These are phyloP conservation scores for Charadrius vociferus DNA, from an alignment of 2,113 vertebrate genomes.

Conservation along the genomic window DNA sequence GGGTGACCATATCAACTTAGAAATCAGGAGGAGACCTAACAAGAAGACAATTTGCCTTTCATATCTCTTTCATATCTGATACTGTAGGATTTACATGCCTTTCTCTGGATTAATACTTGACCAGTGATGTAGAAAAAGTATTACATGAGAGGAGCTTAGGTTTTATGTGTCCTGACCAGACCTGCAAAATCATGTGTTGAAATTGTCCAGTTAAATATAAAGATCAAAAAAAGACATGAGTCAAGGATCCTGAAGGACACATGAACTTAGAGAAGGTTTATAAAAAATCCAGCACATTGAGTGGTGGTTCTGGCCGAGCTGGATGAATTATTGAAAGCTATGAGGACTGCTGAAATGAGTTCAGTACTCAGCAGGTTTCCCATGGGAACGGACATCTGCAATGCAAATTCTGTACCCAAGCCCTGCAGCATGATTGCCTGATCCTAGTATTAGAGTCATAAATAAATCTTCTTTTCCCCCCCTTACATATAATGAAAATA, in stretches of 20 bases:
- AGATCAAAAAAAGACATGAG: neutral
- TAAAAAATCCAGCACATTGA: neutral
- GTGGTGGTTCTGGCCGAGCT: neutral
- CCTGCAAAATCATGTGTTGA: neutral
- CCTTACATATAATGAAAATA: neutral
- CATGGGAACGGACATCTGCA: slow-evolving; percentile 16
- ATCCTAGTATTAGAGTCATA: neutral
- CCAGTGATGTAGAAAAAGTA: neutral
- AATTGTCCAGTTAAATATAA: neutral
- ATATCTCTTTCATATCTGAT: neutral
- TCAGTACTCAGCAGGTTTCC: slow-evolving; percentile 31
- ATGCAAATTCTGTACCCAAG: slow-evolving; percentile 26
- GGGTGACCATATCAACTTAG: neutral
- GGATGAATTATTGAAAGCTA: neutral
- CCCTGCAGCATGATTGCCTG: neutral
- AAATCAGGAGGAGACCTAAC: neutral
- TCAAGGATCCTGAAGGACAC: neutral
- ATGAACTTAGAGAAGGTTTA: neutral
- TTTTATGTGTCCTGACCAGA: neutral
- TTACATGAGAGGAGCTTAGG: fast-evolving
- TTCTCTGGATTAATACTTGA: neutral
- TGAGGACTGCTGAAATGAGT: neutral
- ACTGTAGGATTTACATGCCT: neutral
- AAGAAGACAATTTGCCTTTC: neutral
- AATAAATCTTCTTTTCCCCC: neutral